A percentile compares a stretch with the other conserved stretches of the same genome.
Evolutionary conservation across 1,140 invertebrate genomes (phyloP).

Genomic region (Cylas formicarius): DNA sequence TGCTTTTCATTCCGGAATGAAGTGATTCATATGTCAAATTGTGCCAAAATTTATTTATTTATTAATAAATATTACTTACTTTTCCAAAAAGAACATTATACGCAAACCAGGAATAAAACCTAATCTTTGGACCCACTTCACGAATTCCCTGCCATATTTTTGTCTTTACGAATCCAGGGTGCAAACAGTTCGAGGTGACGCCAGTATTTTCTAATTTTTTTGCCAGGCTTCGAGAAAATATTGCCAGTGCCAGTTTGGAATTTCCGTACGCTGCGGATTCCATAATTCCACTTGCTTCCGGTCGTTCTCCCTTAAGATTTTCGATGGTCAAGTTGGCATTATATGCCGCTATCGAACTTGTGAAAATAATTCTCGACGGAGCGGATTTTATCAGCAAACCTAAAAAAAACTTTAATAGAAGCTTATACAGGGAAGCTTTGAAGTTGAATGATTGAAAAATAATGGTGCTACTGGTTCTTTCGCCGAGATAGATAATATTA

Average conservation of each 20-base stretch:
- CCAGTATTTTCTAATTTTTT: conserved; percentile 26
- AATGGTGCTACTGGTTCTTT: no score
- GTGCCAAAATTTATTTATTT: no score
- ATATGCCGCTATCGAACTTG: conserved; percentile 5
- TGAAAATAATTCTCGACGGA: conserved; percentile 6
- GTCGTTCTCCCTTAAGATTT: neutral
- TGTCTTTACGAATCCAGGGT: conserved; percentile 42
- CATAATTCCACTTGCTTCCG: no score
- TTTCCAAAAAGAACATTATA: neutral
- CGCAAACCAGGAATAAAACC: neutral
- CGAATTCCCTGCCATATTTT: neutral
- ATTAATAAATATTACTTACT: neutral
- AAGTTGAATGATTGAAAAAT: no score
- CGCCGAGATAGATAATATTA: no score
- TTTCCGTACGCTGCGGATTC: conserved; percentile 22
- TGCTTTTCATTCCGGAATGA: no score
- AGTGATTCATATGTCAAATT: no score
- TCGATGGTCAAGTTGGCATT: neutral
- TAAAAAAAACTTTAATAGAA: neutral
- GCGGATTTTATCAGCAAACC: conserved; percentile 4
- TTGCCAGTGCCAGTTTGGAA: conserved; percentile 31
- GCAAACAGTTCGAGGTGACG: conserved; percentile 44
- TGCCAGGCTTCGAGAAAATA: conserved; percentile 28
- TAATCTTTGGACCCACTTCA: neutral
- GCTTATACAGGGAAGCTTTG: no score